Base-by-base conservation (phyloP, 2,797 vertebrate genomes). In the Pipistrellus kuhlii region DNA sequence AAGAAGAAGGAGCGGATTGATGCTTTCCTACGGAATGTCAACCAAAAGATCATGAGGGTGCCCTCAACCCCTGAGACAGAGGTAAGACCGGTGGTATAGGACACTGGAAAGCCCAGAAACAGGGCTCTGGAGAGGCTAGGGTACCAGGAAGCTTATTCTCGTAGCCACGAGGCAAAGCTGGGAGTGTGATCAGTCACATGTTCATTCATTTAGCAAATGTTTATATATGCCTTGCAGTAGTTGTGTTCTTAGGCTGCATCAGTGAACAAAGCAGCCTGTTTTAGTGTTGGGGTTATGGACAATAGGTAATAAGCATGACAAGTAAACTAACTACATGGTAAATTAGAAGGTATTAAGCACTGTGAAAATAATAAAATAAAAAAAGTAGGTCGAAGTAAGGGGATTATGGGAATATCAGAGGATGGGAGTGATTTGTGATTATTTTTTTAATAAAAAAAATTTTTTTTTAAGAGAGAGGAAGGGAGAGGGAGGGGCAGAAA, bases 1-100 rank as follows among this genome's bases (percentile, higher is more conserved):
- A 98, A 98, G 0, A 99, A 98, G 96, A 99, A 99, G 87, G 98
- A 97, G 75, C 98, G 98, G 86, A 99, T 99, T 0, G 98, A 99
- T 95, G 90, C 97, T 11, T 99, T 99, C 88, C 92, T 99, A 14
- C 96, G 97, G 94, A 98, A 98, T 4, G 96, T 99, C 96, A 99
- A 98, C 41, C 84, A 97, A 55, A 95, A 98, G 80, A 97, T 99
- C 17, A 97, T 98, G 1, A 73, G 71, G 8, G 97, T 99, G 71
- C 99, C 99, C 0, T 96, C 98, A 13, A 98, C 98, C 4, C 53
- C 97, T 18, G 98, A 98, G 71, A 98, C 98, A 41, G 98, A 99
- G 91, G 99, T 99, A 96, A 2, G 96, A 95, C 55, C 13, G 8
- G 15, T 89, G 30, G 27, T 17, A 13, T 53, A 64, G 68, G 44